These are phyloP conservation scores for Strix aluco DNA, from an alignment of 2,113 vertebrate species.

Conservation along the genomic window DNA sequence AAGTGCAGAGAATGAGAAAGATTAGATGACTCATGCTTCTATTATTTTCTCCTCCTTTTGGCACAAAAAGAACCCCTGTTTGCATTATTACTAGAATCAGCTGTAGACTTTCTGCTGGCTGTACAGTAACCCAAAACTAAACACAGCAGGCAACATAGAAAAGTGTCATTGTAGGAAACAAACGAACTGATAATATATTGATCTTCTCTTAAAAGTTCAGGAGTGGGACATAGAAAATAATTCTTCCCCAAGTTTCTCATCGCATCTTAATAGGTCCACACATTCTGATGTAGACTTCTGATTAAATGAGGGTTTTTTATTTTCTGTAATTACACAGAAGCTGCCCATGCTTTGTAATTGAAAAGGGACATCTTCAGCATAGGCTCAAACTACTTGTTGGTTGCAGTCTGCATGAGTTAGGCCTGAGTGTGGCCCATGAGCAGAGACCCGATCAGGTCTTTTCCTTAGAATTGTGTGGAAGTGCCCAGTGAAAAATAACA, in stretches of 20 bases:
- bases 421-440: accelerated
- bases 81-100: conserved; percentile 16
- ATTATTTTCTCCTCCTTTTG: conserved; percentile 35
- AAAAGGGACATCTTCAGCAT: background rate
- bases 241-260: background rate
- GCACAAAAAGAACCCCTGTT: background rate
- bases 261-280: background rate
- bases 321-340: background rate
- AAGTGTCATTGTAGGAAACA: background rate
- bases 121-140: background rate
- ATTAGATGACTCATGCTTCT: conserved; percentile 28
- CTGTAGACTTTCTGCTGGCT: conserved; percentile 10
- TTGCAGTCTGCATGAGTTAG: background rate
- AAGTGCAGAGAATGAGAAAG: background rate
- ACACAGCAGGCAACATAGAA: background rate
- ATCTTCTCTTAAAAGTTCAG: background rate
- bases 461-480: background rate
- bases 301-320: background rate
- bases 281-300: background rate
- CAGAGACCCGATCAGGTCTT: background rate
- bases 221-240: background rate
- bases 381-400: background rate
- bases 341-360: background rate
- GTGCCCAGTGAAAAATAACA: background rate
- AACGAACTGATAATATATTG: background rate